Evolutionary conservation across 2,113 vertebrate genomes (phyloP), one percentile per base, ranked within the genome.

Genomic region (Verasper variegatus): DNA sequence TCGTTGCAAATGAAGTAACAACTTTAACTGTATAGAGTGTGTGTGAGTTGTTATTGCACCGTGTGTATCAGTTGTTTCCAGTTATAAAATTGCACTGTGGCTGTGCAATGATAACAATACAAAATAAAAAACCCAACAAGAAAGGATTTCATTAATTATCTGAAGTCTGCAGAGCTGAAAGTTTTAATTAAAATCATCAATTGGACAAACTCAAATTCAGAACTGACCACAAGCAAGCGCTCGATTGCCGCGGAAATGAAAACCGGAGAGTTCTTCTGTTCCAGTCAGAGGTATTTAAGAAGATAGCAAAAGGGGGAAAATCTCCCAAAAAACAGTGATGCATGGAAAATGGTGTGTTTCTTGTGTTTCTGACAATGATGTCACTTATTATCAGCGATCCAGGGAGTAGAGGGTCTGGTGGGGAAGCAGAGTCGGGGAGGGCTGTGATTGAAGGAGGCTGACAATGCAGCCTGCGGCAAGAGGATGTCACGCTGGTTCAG

Each of bases 381-480:
- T 80, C 47, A 20, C 24, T 56, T 70, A 54, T 64, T 75, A 71
- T 80, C 13, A 61, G 14, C 27, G 37, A 42, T 49, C 4, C 20
- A 58, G 55, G 56, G 31, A 79, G 55, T 21, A 65, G 27, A 74
- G 51, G 8, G 26, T 45, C 52, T 3, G 5, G 42, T 66, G 56
- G 76, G 31, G 67, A 55, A 66, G 54, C 62, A 59, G 64, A 72
- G 47, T 60, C 62, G 59, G 40, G 75, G 26, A 8, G 62, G 20
- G 60, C 2, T 15, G 18, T 71, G 71, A 67, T 51, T 68, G 62
- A 82, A 76, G 63, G 49, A 74, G 80, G 66, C 74, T 82, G 83
- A 91, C 79, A 79, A 64, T 27, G 40, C 71, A 81, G 74, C 74
- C 82, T 73, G 77, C 35, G 42, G 87, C 69, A 86, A 78, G 47